A percentile compares a stretch with the other conserved stretches of the same genome.
Evolutionary conservation across 2,888 invertebrate species (phyloP).

Genomic region (Hyposoter dolosus): DNA sequence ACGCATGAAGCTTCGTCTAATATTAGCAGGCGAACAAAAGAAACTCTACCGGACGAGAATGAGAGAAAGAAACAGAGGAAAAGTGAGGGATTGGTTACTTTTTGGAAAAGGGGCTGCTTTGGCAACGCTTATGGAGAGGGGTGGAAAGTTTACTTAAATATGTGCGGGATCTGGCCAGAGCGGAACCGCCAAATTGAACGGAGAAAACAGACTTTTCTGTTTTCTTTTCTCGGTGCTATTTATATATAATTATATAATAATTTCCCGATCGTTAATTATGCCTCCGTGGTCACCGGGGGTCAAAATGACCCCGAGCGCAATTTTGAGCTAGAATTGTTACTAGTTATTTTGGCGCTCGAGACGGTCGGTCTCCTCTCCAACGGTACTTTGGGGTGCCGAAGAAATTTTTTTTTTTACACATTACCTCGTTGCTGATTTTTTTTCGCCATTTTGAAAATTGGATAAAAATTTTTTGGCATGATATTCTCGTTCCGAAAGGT

Average conservation of each 20-base stretch:
- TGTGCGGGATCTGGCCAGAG: slow-evolving; percentile 64
- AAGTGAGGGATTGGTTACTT: slow-evolving; percentile 49
- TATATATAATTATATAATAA: slow-evolving; percentile 19
- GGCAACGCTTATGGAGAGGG: slow-evolving; percentile 49
- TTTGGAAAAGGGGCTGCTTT: slow-evolving; percentile 48
- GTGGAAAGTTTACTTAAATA: slow-evolving; percentile 53
- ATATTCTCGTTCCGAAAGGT: too few relatives aligned
- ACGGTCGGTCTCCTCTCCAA: too few relatives aligned
- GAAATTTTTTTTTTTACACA: too few relatives aligned
- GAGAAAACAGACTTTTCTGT: slow-evolving; percentile 58
- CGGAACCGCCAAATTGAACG: slow-evolving; percentile 62
- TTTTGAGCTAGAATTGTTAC: too few relatives aligned
- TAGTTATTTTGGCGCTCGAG: too few relatives aligned
- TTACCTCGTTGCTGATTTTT: too few relatives aligned
- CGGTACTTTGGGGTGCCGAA: too few relatives aligned
- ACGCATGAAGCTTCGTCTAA: slow-evolving; percentile 56
- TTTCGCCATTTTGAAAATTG: too few relatives aligned
- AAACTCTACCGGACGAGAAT: slow-evolving; percentile 14
- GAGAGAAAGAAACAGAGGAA: slow-evolving; percentile 58
- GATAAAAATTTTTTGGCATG: too few relatives aligned
- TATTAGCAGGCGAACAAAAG: slow-evolving; percentile 68
- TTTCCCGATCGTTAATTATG: slow-evolving; percentile 33
- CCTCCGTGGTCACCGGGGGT: too few relatives aligned
- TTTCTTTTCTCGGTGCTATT: slow-evolving; percentile 17
- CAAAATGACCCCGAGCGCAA: too few relatives aligned